Percentiles rank a stretch among this genome's conserved stretches.
Conservation (phyloP, 2,888 invertebrate species). For the Drosophila bunnanda region DNA sequence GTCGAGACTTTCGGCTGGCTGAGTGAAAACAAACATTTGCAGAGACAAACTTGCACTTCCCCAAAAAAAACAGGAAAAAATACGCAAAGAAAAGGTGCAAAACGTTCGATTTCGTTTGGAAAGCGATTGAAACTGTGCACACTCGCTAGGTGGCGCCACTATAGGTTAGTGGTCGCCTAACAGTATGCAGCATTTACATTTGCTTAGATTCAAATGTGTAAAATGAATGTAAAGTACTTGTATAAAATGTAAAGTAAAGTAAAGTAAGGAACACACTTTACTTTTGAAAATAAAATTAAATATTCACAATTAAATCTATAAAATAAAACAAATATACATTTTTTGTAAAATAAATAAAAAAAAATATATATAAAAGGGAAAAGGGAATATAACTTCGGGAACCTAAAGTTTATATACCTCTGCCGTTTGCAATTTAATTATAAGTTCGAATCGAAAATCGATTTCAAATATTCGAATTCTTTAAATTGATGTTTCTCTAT, state of each 20-base stretch:
- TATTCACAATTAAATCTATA: too few relatives aligned
- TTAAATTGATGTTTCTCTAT: too few relatives aligned
- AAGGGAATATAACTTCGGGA: too few relatives aligned
- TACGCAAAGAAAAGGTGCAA: neutral
- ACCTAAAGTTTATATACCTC: too few relatives aligned
- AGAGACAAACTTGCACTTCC: constrained; percentile 39
- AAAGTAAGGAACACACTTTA: too few relatives aligned
- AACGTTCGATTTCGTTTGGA: constrained; percentile 28
- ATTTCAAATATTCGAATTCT: too few relatives aligned
- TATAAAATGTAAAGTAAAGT: neutral
- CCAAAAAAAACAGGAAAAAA: neutral
- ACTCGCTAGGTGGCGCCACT: constrained; percentile 18
- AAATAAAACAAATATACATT: too few relatives aligned
- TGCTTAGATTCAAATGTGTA: neutral
- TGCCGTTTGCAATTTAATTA: too few relatives aligned
- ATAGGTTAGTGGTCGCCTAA: neutral
- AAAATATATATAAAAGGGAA: neutral
- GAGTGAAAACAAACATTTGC: constrained; percentile 30
- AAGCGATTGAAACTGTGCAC: neutral
- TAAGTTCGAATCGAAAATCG: too few relatives aligned
- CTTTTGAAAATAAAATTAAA: neutral
- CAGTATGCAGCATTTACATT: constrained; percentile 18
- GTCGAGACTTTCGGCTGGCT: constrained; percentile 18
- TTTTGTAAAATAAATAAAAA: neutral
- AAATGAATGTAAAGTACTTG: neutral